Conservation (phyloP, 92 coral and sea anemone genomes). For the Ricordea florida region DNA sequence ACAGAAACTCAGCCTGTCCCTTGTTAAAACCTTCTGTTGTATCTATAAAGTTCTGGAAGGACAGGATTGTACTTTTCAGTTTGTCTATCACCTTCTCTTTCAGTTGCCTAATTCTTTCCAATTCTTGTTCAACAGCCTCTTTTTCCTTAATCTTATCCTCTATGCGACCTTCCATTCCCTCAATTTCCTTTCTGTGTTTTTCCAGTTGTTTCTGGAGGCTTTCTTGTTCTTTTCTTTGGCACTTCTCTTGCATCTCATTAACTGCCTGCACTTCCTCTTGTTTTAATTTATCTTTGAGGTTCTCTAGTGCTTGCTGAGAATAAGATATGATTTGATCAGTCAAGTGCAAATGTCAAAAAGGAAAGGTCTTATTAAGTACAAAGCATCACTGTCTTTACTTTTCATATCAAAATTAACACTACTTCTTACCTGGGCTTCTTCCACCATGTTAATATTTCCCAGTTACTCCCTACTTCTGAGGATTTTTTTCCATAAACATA, state of each 20-base stretch:
- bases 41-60: slow-evolving; percentile 90
- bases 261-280: slow-evolving; percentile 65
- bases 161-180: slow-evolving; percentile 58
- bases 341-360: too few species aligned
- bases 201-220: slow-evolving; percentile 50
- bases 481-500: too few species aligned
- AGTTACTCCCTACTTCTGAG: too few species aligned
- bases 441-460: too few species aligned
- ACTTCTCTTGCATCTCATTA: slow-evolving; percentile 60
- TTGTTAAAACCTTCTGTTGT: slow-evolving; percentile 82
- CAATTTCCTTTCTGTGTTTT: slow-evolving; percentile 57
- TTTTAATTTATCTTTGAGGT: slow-evolving; percentile 73
- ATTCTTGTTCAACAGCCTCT: slow-evolving; percentile 43
- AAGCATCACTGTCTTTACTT: too few species aligned
- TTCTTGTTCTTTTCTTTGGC: slow-evolving; percentile 54
- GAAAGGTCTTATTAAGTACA: background rate
- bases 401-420: too few species aligned
- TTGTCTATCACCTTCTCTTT: slow-evolving; percentile 64
- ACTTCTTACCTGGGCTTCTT: too few species aligned
- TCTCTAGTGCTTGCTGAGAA: slow-evolving; percentile 74
- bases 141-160: slow-evolving; percentile 46
- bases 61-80: slow-evolving; percentile 58
- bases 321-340: background rate
- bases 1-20: slow-evolving; percentile 88
- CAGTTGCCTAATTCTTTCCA: slow-evolving; percentile 43